Evolutionary conservation across 2,888 invertebrate species (phyloP).

Genomic region (Mimachlamys varia): DNA sequence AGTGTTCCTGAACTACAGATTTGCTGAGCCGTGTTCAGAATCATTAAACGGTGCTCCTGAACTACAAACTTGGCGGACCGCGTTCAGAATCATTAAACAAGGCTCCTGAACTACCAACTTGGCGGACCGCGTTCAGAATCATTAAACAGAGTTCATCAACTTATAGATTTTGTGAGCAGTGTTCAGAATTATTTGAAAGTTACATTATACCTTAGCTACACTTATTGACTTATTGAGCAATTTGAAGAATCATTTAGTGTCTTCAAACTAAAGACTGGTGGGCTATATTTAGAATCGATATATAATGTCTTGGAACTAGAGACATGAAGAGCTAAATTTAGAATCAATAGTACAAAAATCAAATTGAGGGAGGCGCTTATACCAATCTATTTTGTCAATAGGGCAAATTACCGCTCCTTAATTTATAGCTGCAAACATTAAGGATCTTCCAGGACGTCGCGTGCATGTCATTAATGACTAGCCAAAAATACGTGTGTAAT

Average conservation of each 20-base stretch:
- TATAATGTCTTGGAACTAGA: not conserved
- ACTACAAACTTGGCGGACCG: no score
- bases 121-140: no score
- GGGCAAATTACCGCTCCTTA: not conserved
- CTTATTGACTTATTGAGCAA: no score
- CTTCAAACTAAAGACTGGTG: not conserved
- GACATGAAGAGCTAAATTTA: not conserved
- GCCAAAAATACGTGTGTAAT: slow-evolving; percentile 2
- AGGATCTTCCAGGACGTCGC: not conserved
- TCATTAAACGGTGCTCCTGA: no score
- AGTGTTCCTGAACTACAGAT: no score
- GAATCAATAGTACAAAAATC: not conserved
- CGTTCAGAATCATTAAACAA: no score
- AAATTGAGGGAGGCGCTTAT: not conserved
- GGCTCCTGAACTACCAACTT: no score
- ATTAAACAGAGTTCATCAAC: no score
- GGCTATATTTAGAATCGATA: not conserved
- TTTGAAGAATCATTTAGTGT: not conserved
- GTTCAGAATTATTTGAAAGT: no score
- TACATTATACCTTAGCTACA: no score
- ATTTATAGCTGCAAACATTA: not conserved
- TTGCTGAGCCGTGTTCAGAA: no score
- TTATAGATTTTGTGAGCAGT: no score
- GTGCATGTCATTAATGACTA: not conserved
- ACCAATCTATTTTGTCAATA: slow-evolving; percentile 10